Evolutionary conservation across 2,797 vertebrate species (phyloP).

Genomic region (Acipenser transmontanus): DNA sequence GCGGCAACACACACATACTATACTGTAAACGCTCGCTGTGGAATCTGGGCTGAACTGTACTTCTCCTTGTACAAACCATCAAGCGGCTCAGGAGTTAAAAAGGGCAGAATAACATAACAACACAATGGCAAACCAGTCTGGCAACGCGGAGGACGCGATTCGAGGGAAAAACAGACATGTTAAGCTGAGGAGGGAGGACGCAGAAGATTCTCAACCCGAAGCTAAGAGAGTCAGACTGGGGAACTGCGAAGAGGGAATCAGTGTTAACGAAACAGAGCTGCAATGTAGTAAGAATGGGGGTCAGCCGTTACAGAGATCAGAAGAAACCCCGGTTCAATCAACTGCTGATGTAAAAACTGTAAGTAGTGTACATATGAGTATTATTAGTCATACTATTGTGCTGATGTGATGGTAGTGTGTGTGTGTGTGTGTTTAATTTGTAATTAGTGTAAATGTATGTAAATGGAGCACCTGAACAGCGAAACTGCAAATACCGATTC

Average conservation of each 20-base stretch:
- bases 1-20: slow-evolving; percentile 3
- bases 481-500: background rate
- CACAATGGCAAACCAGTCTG: slow-evolving; percentile 44
- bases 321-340: slow-evolving; percentile 37
- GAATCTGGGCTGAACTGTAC: slow-evolving; percentile 7
- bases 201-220: slow-evolving; percentile 51
- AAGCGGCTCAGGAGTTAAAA: slow-evolving; percentile 18
- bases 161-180: slow-evolving; percentile 44
- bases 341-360: slow-evolving; percentile 46
- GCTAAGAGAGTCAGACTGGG: slow-evolving; percentile 63
- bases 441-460: slow-evolving; percentile 17
- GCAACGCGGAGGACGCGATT: slow-evolving; percentile 39
- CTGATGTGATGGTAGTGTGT: slow-evolving; percentile 32
- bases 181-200: slow-evolving; percentile 47
- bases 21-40: slow-evolving; percentile 14
- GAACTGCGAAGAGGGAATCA: slow-evolving; percentile 33
- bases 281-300: slow-evolving; percentile 23
- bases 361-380: slow-evolving; percentile 33
- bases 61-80: background rate
- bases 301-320: slow-evolving; percentile 25
- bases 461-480: background rate
- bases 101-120: slow-evolving; percentile 6
- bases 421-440: slow-evolving; percentile 1
- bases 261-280: slow-evolving; percentile 31
- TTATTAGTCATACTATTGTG: slow-evolving; percentile 8